These are phyloP conservation scores for Onchidella celtica DNA, from an alignment of 2,888 invertebrate genomes.

Conservation along the genomic window DNA sequence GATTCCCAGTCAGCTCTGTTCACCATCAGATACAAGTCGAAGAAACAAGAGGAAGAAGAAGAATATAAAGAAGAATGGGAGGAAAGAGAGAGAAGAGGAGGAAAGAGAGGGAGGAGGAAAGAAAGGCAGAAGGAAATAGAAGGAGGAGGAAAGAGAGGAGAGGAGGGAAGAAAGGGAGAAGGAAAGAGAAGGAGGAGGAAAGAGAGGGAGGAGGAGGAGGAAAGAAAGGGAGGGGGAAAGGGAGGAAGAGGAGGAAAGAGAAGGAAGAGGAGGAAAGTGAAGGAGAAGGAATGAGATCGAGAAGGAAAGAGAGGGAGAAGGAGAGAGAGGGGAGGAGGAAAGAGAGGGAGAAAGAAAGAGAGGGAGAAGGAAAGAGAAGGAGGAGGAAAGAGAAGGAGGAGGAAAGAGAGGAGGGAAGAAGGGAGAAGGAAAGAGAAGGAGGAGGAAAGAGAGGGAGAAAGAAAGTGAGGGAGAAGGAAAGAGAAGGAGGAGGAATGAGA, in stretches of 20 bases:
- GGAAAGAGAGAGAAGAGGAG: background rate
- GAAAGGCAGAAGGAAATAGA: background rate
- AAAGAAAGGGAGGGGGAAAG: background rate
- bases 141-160: background rate
- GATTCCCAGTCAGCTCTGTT: no score
- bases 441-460: background rate
- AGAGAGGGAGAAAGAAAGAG: background rate
- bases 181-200: background rate
- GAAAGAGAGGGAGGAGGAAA: background rate
- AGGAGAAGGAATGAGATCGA: no score
- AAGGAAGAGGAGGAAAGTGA: background rate
- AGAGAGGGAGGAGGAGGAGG: background rate
- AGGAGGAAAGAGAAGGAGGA: background rate
- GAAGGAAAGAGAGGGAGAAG: background rate
- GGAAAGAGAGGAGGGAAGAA: background rate
- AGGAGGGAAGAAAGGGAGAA: background rate
- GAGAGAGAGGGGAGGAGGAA: background rate
- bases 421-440: background rate
- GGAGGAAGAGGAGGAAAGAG: background rate
- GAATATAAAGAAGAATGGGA: background rate
- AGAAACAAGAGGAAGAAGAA: background rate
- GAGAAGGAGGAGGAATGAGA: background rate
- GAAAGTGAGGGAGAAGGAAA: background rate
- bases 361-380: background rate
- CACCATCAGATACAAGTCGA: no score